These are phyloP conservation scores for Odontamblyopus lacepedii DNA, from an alignment of 2,797 vertebrate genomes.

Conservation along the genomic window DNA sequence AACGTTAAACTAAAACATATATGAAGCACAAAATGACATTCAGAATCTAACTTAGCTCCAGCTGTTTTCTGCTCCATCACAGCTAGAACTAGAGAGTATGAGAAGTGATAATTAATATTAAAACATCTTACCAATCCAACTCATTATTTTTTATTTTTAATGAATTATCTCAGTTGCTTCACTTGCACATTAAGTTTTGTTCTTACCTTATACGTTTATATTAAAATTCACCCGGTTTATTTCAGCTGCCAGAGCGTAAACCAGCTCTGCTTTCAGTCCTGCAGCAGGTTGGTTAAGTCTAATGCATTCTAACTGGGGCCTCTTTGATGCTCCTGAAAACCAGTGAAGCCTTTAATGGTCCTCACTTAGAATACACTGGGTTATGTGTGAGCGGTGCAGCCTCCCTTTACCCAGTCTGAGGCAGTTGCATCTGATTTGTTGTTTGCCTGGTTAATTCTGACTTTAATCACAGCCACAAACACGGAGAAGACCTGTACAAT, in stretches of 20 bases:
- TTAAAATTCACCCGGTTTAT: neutral
- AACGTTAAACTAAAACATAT: too few relatives aligned
- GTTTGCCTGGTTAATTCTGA: conserved; percentile 58
- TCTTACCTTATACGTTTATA: neutral
- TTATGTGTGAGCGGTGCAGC: conserved; percentile 51
- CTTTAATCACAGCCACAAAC: conserved; percentile 54
- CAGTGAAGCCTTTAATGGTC: conserved; percentile 78
- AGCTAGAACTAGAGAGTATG: too few relatives aligned
- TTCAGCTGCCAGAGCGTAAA: neutral
- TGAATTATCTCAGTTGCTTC: too few relatives aligned
- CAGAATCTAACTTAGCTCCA: too few relatives aligned
- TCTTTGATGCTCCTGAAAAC: conserved; percentile 78
- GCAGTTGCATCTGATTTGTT: conserved; percentile 64
- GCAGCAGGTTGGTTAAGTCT: conserved; percentile 71
- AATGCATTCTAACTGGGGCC: conserved; percentile 73
- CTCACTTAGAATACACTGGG: conserved; percentile 57
- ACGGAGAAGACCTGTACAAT: conserved; percentile 29
- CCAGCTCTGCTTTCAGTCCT: neutral
- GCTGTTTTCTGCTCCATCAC: too few relatives aligned
- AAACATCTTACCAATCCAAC: too few relatives aligned
- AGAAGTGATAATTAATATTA: too few relatives aligned
- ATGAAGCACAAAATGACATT: too few relatives aligned
- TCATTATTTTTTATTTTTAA: too few relatives aligned
- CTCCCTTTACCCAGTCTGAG: conserved; percentile 41
- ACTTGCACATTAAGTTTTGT: too few relatives aligned